Percentiles rank a stretch among this genome's conserved stretches.
These are phyloP conservation scores for Hydraecia micacea DNA, from an alignment of 2,888 invertebrate species.

Conservation along the genomic window DNA sequence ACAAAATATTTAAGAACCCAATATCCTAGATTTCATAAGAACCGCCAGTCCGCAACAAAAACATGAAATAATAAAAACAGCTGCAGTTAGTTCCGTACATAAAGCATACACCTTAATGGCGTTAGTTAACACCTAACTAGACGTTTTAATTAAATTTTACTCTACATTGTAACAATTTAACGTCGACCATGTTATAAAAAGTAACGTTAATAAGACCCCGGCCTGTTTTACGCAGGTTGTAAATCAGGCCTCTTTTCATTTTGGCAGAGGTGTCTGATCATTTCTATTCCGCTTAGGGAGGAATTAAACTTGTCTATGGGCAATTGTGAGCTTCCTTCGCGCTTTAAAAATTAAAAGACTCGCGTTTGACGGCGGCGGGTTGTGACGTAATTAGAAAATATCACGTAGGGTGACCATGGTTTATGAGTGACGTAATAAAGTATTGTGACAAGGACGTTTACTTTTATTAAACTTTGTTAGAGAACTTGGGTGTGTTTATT, in stretches of 20 bases:
- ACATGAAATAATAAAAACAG: slow-evolving; percentile 58
- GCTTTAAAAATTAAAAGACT: slow-evolving; percentile 75
- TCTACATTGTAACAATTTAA: slow-evolving; percentile 88
- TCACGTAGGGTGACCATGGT: slow-evolving; percentile 35
- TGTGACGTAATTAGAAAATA: slow-evolving; percentile 52
- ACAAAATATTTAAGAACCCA: slow-evolving; percentile 3
- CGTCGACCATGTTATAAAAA: slow-evolving; percentile 87
- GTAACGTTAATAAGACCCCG: slow-evolving; percentile 89
- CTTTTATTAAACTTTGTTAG: slow-evolving; percentile 37
- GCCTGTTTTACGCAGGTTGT: slow-evolving; percentile 84
- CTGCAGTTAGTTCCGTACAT: slow-evolving; percentile 69
- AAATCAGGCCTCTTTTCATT: slow-evolving; percentile 88
- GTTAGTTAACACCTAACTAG: slow-evolving; percentile 85
- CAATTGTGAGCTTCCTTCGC: slow-evolving; percentile 77
- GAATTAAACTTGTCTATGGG: slow-evolving; percentile 86
- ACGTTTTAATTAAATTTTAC: slow-evolving; percentile 88
- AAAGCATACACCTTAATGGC: slow-evolving; percentile 80
- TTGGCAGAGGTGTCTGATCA: slow-evolving; percentile 86
- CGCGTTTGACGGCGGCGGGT: slow-evolving; percentile 15
- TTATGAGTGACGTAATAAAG: slow-evolving; percentile 31
- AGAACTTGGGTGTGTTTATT: not conserved
- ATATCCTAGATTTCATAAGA: slow-evolving; percentile 18
- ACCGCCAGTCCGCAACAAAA: slow-evolving; percentile 38
- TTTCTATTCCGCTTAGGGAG: slow-evolving; percentile 83
- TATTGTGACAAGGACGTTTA: slow-evolving; percentile 12